Evolutionary conservation across 2,797 vertebrate species (phyloP), one percentile per base, ranked within the genome.

Genomic region (Alfaro cultratus): DNA sequence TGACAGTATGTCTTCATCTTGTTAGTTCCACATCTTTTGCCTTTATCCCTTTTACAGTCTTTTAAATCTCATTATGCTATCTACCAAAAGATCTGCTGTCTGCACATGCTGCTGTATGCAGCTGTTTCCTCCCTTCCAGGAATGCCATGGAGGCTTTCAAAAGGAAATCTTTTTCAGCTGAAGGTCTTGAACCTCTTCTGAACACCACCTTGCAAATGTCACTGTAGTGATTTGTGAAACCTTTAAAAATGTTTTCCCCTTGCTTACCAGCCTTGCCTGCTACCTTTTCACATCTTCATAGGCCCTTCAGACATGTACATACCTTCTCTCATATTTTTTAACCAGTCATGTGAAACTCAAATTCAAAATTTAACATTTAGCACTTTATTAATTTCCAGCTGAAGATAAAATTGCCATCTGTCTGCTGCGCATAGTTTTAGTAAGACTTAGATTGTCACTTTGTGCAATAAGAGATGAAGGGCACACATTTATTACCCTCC

Each of bases 11-110:
- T 78, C 86, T 86, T 90, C 80, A 88, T 94, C 86, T 89, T 81
- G 80, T 89, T 93, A 88, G 91, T 91, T 92, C 88, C 84, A 88
- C 91, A 79, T 91, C 87, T 92, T 89, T 83, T 87, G 81, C 77
- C 82, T 90, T 86, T 74, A 88, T 93, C 76, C 81, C 36, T 62
- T 85, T 81, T 88, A 71, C 77, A 45, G 77, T 87, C 80, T 87
- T 90, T 89, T 84, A 86, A 86, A 90, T 89, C 78, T 60, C 51
- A 67, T 85, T 86, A 88, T 83, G 79, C 83, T 64, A 79, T 77
- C 86, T 79, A 60, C 85, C 79, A 85, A 88, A 83, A 85, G 81
- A 83, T 83, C 79, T 16, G 34, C 77, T 60, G 60, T 77, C 70
- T 87, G 81, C 74, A 55, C 79, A 75, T 84, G 3, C 74, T 73